Evolutionary conservation across 2,797 vertebrate genomes (phyloP), one percentile per base, ranked within the genome.

Genomic region (Malurus splendens): DNA sequence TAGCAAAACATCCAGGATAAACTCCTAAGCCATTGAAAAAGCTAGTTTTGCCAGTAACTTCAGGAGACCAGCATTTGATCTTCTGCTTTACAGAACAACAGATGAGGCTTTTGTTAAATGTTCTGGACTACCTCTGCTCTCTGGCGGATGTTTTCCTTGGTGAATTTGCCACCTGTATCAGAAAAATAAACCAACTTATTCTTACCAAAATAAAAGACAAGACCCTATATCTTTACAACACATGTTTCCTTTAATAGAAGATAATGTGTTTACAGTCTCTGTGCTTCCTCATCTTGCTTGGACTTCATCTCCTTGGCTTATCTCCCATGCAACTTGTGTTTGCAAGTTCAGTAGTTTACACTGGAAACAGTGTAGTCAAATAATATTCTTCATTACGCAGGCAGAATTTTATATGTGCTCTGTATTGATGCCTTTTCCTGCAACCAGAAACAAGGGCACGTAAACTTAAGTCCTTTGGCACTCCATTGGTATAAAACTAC

Each of bases 281-380:
- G 10, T 54, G 47, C 32, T 96, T 90, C 89, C 79, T 92, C 90
- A 39, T 87, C 50, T 90, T 91, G n/a, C 60, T 85, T 86, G 62
- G 50, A 66, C 85, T 90, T 50, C 84, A 91, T 57, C 71, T 56
- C 38, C 44, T 92, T 94, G 83, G 66, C 83, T 86, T 72, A 54
- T 76, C 44, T 92, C 72, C 39, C 57, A 14, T 17, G 9, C 17
- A 72, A 51, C 50, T 62, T 56, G 22, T 87, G 91, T 81, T 94
- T 86, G 54, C 47, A 93, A 79, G 22, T 87, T 82, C 51, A 61
- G 73, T 89, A 76, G 11, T 86, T 87, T 82, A 84, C 52, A 52
- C 18, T 33, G 30, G 59, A 85, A 89, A 64, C 30, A 64, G 17
- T 4, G 11, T 65, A 88, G 62, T 67, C 65, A 70, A 85, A 84